Evolutionary conservation across 2,888 invertebrate genomes (phyloP).

Genomic region (Cephonodes hylas): DNA sequence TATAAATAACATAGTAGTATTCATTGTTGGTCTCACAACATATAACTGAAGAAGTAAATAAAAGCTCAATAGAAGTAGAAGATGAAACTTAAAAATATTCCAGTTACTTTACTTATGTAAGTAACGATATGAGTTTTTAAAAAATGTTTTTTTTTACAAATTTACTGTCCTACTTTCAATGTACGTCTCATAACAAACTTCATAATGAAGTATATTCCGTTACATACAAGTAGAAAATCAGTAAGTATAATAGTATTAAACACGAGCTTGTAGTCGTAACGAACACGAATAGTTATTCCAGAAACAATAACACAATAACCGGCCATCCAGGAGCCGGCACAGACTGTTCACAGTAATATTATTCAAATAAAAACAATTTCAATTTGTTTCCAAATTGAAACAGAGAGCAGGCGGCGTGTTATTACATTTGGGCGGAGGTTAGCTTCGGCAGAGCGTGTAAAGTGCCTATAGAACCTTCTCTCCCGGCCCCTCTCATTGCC

Average conservation of each 20-base stretch:
- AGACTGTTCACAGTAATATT: slow-evolving; percentile 60
- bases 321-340: slow-evolving; percentile 36
- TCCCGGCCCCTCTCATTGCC: slow-evolving; percentile 74
- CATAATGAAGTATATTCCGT: no score
- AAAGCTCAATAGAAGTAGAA: neutral
- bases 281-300: slow-evolving; percentile 13
- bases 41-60: no score
- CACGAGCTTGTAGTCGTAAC: neutral
- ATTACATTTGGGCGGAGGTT: slow-evolving; percentile 80
- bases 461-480: slow-evolving; percentile 77
- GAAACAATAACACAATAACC: slow-evolving; percentile 48
- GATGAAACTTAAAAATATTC: no score
- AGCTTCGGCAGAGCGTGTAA: slow-evolving; percentile 78
- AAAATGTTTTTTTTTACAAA: no score
- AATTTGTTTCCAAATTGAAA: slow-evolving; percentile 82
- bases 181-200: no score
- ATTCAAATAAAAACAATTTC: slow-evolving; percentile 82
- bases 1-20: neutral
- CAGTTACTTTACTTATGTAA: no score
- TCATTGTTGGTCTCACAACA: no score
- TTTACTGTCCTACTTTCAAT: no score
- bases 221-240: neutral
- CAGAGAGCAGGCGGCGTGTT: slow-evolving; percentile 77
- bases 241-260: slow-evolving; percentile 2
- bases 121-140: no score